Evolutionary conservation across 2,797 vertebrate genomes (phyloP).

Genomic region (Tympanoctomys barrerae): DNA sequence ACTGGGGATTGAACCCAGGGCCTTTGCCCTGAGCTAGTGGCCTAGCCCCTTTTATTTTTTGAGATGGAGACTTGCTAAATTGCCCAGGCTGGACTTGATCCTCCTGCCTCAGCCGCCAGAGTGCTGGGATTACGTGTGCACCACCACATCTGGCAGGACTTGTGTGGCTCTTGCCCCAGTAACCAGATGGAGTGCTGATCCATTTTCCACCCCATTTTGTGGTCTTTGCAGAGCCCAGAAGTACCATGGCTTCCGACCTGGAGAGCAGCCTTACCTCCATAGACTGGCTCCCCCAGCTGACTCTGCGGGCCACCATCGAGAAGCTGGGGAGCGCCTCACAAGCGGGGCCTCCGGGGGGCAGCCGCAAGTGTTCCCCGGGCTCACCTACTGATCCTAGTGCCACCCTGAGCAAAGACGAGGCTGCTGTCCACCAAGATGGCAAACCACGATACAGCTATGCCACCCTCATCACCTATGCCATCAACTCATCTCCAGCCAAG

Average conservation of each 20-base stretch:
- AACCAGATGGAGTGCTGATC: neutral
- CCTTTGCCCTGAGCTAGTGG: neutral
- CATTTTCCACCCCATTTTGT: neutral
- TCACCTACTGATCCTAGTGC: conserved; percentile 91
- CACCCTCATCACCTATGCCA: conserved; percentile 97
- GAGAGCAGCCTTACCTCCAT: conserved; percentile 98
- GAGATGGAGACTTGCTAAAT: neutral
- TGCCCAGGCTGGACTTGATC: neutral
- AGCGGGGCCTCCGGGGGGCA: conserved; percentile 88
- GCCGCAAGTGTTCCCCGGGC: conserved; percentile 89
- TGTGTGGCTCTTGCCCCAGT: neutral
- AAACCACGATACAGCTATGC: conserved; percentile 99
- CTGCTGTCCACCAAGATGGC: conserved; percentile 91
- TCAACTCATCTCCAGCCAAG: conserved; percentile 95
- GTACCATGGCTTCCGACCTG: conserved; percentile 95
- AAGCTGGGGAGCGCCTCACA: conserved; percentile 91
- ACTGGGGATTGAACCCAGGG: neutral
- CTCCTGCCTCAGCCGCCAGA: neutral
- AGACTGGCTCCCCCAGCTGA: conserved; percentile 98
- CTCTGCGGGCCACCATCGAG: conserved; percentile 94
- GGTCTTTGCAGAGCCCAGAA: conserved; percentile 78
- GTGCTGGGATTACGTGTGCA: neutral
- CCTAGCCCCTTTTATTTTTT: neutral
- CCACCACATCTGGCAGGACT: neutral
- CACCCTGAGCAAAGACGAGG: conserved; percentile 91